Evolutionary conservation across 2,888 invertebrate genomes (phyloP), one percentile per base, ranked within the genome.

Genomic region (Muschampia plurimacula): DNA sequence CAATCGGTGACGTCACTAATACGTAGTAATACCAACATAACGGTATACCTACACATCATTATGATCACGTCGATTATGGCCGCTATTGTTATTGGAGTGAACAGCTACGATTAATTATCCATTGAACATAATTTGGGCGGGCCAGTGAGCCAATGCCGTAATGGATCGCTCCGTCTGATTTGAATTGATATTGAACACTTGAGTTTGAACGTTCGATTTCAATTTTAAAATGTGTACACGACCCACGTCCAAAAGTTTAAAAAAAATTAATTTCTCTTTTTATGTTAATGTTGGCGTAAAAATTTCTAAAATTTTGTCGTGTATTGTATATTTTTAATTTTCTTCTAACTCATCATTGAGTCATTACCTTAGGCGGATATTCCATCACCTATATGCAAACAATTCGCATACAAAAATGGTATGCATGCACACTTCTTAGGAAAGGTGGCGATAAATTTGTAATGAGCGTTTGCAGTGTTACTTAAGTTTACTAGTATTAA

Each of bases 121-220:
- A 92, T 92, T 89, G 92, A 91, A 93, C 93, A 93, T 91, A 89
- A 93, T 93, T 93, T 89, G 93, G 93, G 93, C 91, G 93, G 92
- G 82, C 82, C 87, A 82, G 79, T 82, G 83, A 82, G 80, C 80
- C 80, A 83, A 78, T 82, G 81, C 86, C 85, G 89, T 83, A 84
- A 83, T 84, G 82, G 87, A 88, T 86, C 86, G 85, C 78, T 81
- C 81, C 79, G 77, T 79, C 82, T 84, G 80, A 83, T 82, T 85
- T 81, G 79, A 86, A 89, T 87, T 87, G 86, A 86, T 86, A 86
- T 83, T 82, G 75, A 75, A 80, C 79, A 72, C 66, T 72, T 67
- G 67, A 67, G 52, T 62, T 41, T 60, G 62, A 67, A 46, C 41
- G 52, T 67, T 60, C 46, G 71, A 15, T 66, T 71, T 66, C 57